phyloP scores from a whole-genome alignment of 2,888 invertebrate species.

The Gisinianus flammeolus region DNA sequence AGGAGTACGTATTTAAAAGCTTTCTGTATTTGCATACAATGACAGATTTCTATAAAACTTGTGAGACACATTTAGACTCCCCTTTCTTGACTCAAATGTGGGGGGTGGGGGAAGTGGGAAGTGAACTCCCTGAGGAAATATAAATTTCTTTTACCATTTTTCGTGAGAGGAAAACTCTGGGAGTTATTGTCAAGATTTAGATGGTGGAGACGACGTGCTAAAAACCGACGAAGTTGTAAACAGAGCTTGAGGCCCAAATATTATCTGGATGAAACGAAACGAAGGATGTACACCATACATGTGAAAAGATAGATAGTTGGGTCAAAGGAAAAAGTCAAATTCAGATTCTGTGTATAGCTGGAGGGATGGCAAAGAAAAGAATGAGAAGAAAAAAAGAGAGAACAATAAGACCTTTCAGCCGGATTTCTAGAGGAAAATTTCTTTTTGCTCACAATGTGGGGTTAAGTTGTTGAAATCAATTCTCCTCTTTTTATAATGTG shows the following conservation, averaged over 20 bases:
- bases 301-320: neutral
- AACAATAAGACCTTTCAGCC: neutral
- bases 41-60: no score
- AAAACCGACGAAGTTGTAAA: no score
- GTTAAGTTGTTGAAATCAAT: no score
- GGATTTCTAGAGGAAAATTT: neutral
- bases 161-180: no score
- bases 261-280: neutral
- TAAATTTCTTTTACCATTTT: neutral
- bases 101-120: neutral
- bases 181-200: neutral
- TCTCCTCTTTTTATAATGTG: no score
- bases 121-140: neutral
- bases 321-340: neutral
- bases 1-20: no score
- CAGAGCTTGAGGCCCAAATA: neutral
- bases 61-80: no score
- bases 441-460: no score
- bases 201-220: no score
- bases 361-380: neutral
- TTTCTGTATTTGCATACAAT: no score
- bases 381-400: neutral
- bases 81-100: no score
- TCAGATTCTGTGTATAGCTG: neutral
- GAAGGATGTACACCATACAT: no score